A percentile compares a stretch with the other conserved stretches of the same genome.
Evolutionary conservation across 2,797 vertebrate species (phyloP).

Genomic region (Sebastes hubbsi): DNA sequence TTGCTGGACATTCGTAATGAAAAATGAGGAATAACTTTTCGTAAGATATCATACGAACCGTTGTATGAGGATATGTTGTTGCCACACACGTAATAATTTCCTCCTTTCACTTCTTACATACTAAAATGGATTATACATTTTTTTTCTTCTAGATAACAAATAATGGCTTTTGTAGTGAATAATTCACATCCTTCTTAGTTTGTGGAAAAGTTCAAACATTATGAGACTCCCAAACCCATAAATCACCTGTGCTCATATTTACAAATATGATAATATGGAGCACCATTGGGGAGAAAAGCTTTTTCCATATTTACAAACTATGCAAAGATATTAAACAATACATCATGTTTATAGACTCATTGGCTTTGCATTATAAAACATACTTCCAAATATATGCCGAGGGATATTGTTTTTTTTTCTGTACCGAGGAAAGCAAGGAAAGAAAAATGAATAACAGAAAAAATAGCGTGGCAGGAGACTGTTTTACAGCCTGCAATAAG

Average conservation of each 20-base stretch:
- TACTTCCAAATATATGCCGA: neutral
- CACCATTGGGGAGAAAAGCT: neutral
- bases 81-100: neutral
- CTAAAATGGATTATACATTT: neutral
- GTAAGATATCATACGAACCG: too few relatives aligned
- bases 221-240: neutral
- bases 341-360: conserved; percentile 3
- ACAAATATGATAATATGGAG: neutral
- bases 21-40: too few relatives aligned
- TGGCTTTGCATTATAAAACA: neutral
- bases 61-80: neutral
- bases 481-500: neutral
- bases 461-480: neutral
- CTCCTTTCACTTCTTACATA: neutral
- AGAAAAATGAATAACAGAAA: neutral
- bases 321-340: conserved; percentile 32
- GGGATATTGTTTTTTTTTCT: neutral
- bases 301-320: neutral
- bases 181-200: neutral
- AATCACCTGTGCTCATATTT: neutral
- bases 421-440: neutral
- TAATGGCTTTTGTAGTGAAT: neutral
- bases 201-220: neutral
- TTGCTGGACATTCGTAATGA: too few relatives aligned
- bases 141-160: neutral